Evolutionary conservation across 1,140 invertebrate genomes (phyloP).

Genomic region (Eriocheir sinensis): DNA sequence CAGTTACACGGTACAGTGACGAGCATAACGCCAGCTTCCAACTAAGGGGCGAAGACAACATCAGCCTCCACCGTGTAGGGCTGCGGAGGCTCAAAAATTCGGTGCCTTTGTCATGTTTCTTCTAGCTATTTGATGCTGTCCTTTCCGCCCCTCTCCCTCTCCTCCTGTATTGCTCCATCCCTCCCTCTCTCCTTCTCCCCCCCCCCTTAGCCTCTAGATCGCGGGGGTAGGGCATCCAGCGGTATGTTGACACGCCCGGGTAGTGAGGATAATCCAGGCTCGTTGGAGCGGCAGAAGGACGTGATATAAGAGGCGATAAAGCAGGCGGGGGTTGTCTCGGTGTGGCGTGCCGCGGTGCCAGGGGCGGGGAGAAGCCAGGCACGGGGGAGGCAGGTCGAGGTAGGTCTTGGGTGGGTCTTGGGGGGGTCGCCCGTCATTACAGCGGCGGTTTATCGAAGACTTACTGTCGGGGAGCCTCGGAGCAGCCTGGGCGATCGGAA

Average conservation of each 20-base stretch:
- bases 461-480: not conserved
- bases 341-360: not conserved
- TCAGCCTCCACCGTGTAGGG: too few species aligned
- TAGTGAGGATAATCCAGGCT: not conserved
- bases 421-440: not conserved
- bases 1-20: too few species aligned
- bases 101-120: not conserved
- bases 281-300: not conserved
- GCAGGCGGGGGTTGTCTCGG: not conserved
- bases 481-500: not conserved
- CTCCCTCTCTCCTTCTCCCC: slow-evolving; percentile 1
- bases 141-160: not conserved
- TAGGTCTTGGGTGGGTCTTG: too few species aligned
- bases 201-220: not conserved
- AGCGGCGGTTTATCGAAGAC: not conserved
- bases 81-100: too few species aligned
- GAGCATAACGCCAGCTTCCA: too few species aligned
- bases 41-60: too few species aligned
- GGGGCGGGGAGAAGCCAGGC: not conserved
- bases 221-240: not conserved
- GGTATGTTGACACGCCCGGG: not conserved
- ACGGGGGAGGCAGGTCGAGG: too few species aligned
- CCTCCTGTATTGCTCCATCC: not conserved
- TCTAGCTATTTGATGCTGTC: not conserved
- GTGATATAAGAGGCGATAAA: not conserved